Conservation (phyloP, 2,797 vertebrate genomes). For the Epinephelus awoara region DNA sequence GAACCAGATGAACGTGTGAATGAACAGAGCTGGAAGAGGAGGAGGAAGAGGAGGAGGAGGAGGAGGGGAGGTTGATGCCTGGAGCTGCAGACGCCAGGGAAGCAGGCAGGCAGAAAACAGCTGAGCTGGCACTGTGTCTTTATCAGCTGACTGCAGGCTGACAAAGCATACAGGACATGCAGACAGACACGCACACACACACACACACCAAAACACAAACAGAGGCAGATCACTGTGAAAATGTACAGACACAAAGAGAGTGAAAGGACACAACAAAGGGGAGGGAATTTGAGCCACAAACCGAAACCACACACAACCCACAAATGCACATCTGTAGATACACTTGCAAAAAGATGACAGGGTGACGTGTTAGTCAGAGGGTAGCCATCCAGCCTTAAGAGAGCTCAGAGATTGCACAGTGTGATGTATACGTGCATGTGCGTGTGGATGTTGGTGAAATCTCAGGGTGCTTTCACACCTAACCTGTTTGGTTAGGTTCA, state of each 20-base stretch:
- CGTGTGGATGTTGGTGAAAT: neutral
- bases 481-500: no score
- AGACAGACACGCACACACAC: constrained; percentile 21
- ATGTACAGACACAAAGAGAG: constrained; percentile 39
- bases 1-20: constrained; percentile 37
- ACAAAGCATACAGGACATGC: constrained; percentile 68
- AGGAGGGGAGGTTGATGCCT: constrained; percentile 36
- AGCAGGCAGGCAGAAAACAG: constrained; percentile 66
- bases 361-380: constrained; percentile 37
- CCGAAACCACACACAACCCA: constrained; percentile 29
- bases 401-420: constrained; percentile 4
- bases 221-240: constrained; percentile 45
- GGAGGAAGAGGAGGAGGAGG: constrained; percentile 6
- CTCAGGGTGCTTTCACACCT: no score
- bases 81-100: constrained; percentile 49
- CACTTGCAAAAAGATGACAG: constrained; percentile 31
- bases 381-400: constrained; percentile 20
- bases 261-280: constrained; percentile 27
- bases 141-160: constrained; percentile 84
- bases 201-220: constrained; percentile 43
- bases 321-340: constrained; percentile 36
- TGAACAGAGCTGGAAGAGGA: constrained; percentile 10
- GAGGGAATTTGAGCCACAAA: constrained; percentile 24
- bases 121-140: constrained; percentile 76
- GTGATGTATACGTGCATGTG: constrained; percentile 15